Conservation (phyloP, 2,888 invertebrate genomes). For the Ischnura elegans region DNA sequence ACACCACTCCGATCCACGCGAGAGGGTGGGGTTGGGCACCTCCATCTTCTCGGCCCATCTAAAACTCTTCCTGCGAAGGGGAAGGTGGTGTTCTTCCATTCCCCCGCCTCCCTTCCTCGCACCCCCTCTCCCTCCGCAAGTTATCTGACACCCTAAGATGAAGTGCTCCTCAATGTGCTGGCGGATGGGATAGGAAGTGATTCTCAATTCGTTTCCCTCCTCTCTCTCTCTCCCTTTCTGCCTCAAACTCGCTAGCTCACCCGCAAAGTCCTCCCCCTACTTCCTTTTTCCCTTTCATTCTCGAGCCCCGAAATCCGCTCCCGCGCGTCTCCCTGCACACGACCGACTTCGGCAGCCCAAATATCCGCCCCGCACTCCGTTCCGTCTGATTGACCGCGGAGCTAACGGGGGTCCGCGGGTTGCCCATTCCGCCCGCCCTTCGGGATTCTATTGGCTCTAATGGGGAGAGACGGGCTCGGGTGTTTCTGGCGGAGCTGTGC, state of each 20-base stretch:
- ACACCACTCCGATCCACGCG: not conserved
- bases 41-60: not conserved
- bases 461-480: no score
- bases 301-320: not conserved
- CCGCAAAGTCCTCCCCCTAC: not conserved
- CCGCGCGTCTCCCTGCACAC: not conserved
- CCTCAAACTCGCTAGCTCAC: not conserved
- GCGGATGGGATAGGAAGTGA: conserved; percentile 51
- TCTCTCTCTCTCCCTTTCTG: not conserved
- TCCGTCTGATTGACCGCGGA: conserved; percentile 18
- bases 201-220: conserved; percentile 41
- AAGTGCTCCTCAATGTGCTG: conserved; percentile 58
- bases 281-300: not conserved
- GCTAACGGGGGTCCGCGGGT: not conserved
- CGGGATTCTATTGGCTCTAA: not conserved
- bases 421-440: not conserved
- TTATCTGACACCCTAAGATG: conserved; percentile 64
- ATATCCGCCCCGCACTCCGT: not conserved
- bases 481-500: no score
- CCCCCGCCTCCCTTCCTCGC: not conserved
- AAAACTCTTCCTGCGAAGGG: not conserved
- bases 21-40: not conserved
- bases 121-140: conserved; percentile 3
- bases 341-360: not conserved
- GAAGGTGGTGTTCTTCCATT: not conserved